Base-by-base conservation (phyloP, 2,113 vertebrate genomes). In the Raja brachyura region DNA sequence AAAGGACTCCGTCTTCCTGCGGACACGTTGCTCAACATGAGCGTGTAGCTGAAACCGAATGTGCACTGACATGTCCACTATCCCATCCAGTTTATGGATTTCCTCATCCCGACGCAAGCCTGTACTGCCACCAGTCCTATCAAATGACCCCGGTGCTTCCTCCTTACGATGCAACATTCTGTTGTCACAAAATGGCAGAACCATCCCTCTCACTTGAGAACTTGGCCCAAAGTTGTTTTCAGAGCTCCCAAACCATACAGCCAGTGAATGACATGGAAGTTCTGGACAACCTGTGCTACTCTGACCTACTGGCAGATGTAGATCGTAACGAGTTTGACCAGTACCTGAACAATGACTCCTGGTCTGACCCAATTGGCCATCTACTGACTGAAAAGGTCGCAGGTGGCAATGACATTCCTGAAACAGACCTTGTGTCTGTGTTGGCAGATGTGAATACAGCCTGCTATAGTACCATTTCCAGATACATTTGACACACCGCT, bases 271-370 rank as follows among this genome's bases (percentile, higher is more conserved):
- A 73, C 66, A 25, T 54, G 18, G 90, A 73, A 92, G 3, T 25
- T 16, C 90, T 92, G 66, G 90, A 92, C 9, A 94, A 95, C 94
- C 94, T 96, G 94, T 98, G 98, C 93, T 96, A 95, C 25, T 94
- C 96, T 0, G 98, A 98, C 94, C 97, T 98, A 93, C 96, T 98
- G 93, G 96, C 95, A 28, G 98, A 98, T 83, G 96, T 98, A 95
- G 98, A 98, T 95, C 97, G 98, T 95, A 97, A 96, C 31, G 98
- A 99, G 94, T 99, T 99, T 90, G 98, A 99, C 95, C 98, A 99
- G 95, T 99, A 99, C 94, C 95, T 99, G 96, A 97, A 96, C 94
- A 98, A 97, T 66, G 97, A 97, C 85, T 94, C 93, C 0, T 96
- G 97, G 93, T 96, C 96, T 75, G 95, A 97, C 93, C 96, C 98